Conservation (phyloP, 2,113 vertebrate species). For the Megaleporinus macrocephalus region DNA sequence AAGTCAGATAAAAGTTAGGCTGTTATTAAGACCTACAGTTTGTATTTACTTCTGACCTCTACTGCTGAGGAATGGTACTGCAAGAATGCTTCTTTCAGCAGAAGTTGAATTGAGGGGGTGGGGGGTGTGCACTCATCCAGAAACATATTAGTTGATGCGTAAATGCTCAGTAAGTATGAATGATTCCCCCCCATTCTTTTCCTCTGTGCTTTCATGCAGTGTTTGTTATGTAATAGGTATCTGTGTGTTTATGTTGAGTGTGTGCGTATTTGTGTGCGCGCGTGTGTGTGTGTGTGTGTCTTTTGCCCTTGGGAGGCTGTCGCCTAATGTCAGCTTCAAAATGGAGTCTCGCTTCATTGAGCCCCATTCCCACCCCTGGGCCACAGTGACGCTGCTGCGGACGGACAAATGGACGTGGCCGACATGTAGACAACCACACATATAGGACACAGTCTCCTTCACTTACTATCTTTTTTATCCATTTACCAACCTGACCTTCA, state of each 20-base stretch:
- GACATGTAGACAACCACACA: slow-evolving; percentile 31
- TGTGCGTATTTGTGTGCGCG: not conserved
- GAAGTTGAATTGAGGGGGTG: too few species aligned
- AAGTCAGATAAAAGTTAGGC: not conserved
- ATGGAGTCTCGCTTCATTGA: slow-evolving; percentile 59
- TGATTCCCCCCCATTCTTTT: not conserved
- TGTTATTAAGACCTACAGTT: not conserved
- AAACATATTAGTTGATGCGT: slow-evolving; percentile 17
- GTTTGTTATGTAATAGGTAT: slow-evolving; percentile 55
- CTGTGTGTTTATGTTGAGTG: slow-evolving; percentile 18
- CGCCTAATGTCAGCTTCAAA: slow-evolving; percentile 59
- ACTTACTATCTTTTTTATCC: not conserved
- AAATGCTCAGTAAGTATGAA: slow-evolving; percentile 1
- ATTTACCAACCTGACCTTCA: not conserved
- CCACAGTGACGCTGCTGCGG: slow-evolving; percentile 40
- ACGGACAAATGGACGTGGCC: slow-evolving; percentile 34
- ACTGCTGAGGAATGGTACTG: not conserved
- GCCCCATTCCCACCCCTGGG: slow-evolving; percentile 23
- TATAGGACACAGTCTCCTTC: slow-evolving; percentile 28
- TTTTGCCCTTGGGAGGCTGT: slow-evolving; percentile 57
- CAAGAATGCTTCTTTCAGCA: not conserved
- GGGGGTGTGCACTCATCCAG: not conserved
- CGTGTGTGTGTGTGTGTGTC: slow-evolving; percentile 36
- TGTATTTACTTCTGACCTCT: slow-evolving; percentile 18
- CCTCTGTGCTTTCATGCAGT: slow-evolving; percentile 27